A percentile compares a stretch with the other conserved stretches of the same genome.
Evolutionary conservation across 2,888 invertebrate genomes (phyloP).

Genomic region (Ephialtes manifestator): DNA sequence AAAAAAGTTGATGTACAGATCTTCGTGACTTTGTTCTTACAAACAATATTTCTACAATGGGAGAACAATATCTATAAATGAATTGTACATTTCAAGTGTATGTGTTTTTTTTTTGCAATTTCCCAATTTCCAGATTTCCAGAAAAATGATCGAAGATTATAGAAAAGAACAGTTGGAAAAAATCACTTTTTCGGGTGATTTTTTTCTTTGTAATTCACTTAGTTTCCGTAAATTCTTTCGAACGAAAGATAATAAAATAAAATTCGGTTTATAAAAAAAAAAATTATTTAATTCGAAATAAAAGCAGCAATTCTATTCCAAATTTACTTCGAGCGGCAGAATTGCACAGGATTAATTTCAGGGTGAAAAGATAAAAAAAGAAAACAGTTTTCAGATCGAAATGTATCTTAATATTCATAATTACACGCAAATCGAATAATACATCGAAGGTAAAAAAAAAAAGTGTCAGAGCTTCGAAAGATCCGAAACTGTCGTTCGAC

Average conservation of each 20-base stretch:
- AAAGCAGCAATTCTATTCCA: too few species aligned
- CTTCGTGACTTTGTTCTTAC: neutral
- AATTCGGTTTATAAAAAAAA: too few species aligned
- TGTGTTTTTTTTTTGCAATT: neutral
- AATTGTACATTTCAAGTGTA: slow-evolving; percentile 2
- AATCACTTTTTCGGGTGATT: too few species aligned
- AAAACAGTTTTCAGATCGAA: neutral
- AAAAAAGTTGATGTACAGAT: neutral
- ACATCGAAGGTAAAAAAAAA: slow-evolving; percentile 44
- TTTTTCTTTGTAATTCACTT: too few species aligned
- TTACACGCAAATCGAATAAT: slow-evolving; percentile 9
- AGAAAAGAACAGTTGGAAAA: too few species aligned
- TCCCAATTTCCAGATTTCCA: too few species aligned
- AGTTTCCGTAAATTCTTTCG: too few species aligned
- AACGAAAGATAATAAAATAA: too few species aligned
- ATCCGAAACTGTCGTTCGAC: slow-evolving; percentile 51
- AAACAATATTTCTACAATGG: neutral
- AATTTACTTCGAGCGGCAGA: neutral
- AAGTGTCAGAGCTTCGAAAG: slow-evolving; percentile 61
- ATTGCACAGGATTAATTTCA: too few species aligned
- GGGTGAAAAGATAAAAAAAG: too few species aligned
- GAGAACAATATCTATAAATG: slow-evolving; percentile 20
- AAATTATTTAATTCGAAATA: too few species aligned
- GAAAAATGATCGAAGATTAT: too few species aligned
- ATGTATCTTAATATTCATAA: neutral